These are phyloP conservation scores for Pagetopsis macropterus DNA, from an alignment of 2,797 vertebrate genomes.

Conservation along the genomic window DNA sequence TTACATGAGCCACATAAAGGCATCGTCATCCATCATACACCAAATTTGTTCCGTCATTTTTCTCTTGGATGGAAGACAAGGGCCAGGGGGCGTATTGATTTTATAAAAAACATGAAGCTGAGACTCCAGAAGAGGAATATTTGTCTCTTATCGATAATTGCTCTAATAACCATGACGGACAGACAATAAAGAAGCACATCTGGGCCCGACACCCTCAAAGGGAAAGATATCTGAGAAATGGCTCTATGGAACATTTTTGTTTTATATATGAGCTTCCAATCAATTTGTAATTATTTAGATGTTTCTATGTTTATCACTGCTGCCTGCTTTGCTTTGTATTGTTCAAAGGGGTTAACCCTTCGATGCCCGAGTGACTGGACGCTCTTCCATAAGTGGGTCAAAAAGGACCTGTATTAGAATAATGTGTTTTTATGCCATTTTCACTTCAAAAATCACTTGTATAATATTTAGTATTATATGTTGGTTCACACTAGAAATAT, in stretches of 20 bases:
- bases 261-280: constrained; percentile 11
- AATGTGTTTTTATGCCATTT: too few species aligned
- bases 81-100: constrained; percentile 80
- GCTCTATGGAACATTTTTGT: neutral
- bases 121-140: constrained; percentile 77
- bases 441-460: too few species aligned
- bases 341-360: neutral
- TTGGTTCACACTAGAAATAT: too few species aligned
- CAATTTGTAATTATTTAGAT: neutral
- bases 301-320: neutral
- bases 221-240: constrained; percentile 32
- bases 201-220: constrained; percentile 48
- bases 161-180: constrained; percentile 83
- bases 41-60: constrained; percentile 79
- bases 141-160: constrained; percentile 84
- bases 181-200: constrained; percentile 47
- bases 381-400: too few species aligned
- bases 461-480: too few species aligned
- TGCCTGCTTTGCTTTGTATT: neutral
- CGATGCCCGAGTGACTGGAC: too few species aligned
- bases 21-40: constrained; percentile 74
- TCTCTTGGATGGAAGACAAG: constrained; percentile 70
- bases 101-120: constrained; percentile 74
- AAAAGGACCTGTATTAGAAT: too few species aligned
- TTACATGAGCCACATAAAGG: constrained; percentile 68